phyloP scores from a whole-genome alignment of 2,113 vertebrate species.

The Malurus alboscapulatus region DNA sequence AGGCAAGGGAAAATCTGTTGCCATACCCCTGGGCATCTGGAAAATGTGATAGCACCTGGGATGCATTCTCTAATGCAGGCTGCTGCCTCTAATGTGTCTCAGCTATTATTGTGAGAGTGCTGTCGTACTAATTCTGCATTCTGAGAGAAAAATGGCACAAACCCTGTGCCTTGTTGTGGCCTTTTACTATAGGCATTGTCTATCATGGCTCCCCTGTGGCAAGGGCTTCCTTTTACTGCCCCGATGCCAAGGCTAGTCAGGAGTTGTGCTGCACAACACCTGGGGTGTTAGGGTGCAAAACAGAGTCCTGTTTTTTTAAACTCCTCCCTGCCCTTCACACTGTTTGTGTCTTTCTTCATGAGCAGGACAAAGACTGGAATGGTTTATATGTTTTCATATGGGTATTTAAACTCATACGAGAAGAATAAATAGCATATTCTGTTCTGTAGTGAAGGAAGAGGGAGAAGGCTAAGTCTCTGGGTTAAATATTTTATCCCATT shows the following conservation, averaged over 20 bases:
- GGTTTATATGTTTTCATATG: not conserved
- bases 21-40: not conserved
- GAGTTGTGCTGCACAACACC: not conserved
- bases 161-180: not conserved
- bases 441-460: not conserved
- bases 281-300: not conserved
- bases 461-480: not conserved
- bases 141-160: not conserved
- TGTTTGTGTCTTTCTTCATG: not conserved
- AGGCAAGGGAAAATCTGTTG: not conserved
- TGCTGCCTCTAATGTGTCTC: not conserved
- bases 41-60: not conserved
- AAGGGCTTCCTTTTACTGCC: not conserved
- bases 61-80: not conserved
- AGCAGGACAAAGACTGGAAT: not conserved
- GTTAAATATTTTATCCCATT: not conserved
- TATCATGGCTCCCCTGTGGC: not conserved
- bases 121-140: not conserved
- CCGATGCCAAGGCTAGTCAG: not conserved
- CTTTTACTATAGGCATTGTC: fast-evolving
- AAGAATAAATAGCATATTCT: not conserved
- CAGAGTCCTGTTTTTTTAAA: not conserved
- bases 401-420: not conserved
- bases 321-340: not conserved
- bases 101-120: fast-evolving